Conservation (phyloP, 1,140 invertebrate genomes). For the Brachystomella parvula region DNA sequence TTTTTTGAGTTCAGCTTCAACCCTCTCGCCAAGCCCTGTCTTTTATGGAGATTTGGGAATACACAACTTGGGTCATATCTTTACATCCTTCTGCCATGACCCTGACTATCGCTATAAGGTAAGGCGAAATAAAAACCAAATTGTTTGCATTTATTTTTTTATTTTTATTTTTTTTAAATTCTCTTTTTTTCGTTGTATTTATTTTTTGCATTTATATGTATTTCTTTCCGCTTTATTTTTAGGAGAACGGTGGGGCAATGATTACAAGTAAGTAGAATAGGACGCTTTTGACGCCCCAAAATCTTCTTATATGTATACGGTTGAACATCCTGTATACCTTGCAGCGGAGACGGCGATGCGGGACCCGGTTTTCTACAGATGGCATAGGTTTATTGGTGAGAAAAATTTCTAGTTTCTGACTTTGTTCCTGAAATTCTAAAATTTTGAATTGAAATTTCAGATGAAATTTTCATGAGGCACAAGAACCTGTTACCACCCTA, state of each 20-base stretch:
- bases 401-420: neutral
- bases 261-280: neutral
- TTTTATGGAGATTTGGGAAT: neutral
- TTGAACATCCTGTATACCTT: neutral
- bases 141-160: neutral
- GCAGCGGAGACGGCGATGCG: constrained; percentile 35
- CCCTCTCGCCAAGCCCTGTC: neutral
- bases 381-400: constrained; percentile 40
- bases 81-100: neutral
- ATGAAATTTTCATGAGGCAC: neutral
- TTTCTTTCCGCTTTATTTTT: too few species aligned
- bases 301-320: neutral
- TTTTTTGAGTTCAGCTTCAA: neutral
- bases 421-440: neutral
- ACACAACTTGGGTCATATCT: neutral
- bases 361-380: constrained; percentile 40
- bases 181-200: neutral
- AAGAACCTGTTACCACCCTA: neutral
- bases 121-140: neutral
- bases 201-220: neutral
- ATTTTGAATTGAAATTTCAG: neutral
- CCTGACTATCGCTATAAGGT: constrained; percentile 3
- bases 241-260: neutral
- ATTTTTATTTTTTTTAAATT: neutral
- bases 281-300: neutral